These are phyloP conservation scores for Encarsia formosa DNA, from an alignment of 2,888 invertebrate genomes.

Conservation along the genomic window DNA sequence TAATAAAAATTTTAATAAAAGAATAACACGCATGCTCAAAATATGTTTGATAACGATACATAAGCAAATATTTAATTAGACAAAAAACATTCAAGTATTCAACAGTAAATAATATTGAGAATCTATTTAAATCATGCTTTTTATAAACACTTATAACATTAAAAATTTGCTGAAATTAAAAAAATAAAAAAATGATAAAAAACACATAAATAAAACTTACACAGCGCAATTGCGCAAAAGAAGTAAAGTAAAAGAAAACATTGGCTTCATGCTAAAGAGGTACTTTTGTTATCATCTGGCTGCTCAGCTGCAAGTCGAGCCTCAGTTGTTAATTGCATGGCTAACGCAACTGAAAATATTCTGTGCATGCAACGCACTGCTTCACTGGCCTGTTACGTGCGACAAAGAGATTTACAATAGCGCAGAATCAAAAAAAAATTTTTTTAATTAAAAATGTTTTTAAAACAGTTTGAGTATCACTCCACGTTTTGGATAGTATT, in stretches of 20 bases:
- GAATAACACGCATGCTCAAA: no score
- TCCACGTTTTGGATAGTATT: no score
- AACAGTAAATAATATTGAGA: no score
- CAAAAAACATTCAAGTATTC: no score
- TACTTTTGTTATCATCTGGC: conserved; percentile 31
- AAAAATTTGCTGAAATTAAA: not conserved
- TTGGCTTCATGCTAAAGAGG: conserved; percentile 39
- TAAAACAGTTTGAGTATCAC: no score
- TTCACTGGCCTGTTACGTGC: conserved; percentile 64
- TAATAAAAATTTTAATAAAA: no score
- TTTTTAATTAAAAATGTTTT: no score
- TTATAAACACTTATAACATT: not conserved
- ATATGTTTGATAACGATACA: no score
- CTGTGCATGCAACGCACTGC: conserved; percentile 74
- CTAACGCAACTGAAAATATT: conserved; percentile 70
- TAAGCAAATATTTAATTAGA: no score
- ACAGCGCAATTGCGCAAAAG: conserved; percentile 27
- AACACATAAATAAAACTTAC: conserved; percentile 42
- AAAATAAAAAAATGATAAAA: conserved; percentile 9
- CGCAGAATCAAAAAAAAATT: no score
- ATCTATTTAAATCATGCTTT: not conserved
- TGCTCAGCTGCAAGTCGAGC: conserved; percentile 36
- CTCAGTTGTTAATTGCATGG: conserved; percentile 42
- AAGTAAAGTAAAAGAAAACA: conserved; percentile 34
- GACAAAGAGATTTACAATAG: no score